Percentiles rank a stretch among this genome's conserved stretches.
Evolutionary conservation across 2,888 invertebrate genomes (phyloP).

Genomic region (Rhorus exstirpatorius): DNA sequence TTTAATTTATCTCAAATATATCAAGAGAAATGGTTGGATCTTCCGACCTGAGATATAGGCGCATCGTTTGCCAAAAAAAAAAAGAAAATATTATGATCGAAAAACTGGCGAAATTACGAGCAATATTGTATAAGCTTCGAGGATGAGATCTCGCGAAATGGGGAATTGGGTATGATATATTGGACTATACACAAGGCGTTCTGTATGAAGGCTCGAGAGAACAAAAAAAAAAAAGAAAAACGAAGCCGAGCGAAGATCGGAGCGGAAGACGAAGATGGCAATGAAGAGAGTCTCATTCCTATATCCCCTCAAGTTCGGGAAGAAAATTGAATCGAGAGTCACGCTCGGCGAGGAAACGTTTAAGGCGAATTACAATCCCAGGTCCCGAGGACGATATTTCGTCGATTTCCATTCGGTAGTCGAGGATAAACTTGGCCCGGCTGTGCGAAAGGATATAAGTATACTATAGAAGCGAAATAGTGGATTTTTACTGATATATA

Average conservation of each 20-base stretch:
- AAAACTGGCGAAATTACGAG: constrained; percentile 68
- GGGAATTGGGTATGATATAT: constrained; percentile 51
- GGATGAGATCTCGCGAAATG: constrained; percentile 2
- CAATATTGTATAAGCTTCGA: constrained; percentile 28
- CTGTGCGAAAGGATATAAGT: constrained; percentile 71
- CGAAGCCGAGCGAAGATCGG: constrained; percentile 13
- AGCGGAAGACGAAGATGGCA: constrained; percentile 21
- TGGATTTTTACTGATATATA: constrained; percentile 69
- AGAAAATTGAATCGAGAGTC: constrained; percentile 81
- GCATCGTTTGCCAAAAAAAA: constrained; percentile 56
- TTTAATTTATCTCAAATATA: constrained; percentile 44
- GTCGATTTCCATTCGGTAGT: constrained; percentile 81
- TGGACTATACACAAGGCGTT: constrained; percentile 56
- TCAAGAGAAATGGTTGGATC: background rate
- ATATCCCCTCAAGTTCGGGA: constrained; percentile 38
- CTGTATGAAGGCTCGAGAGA: constrained; percentile 25
- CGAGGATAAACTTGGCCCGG: constrained; percentile 81
- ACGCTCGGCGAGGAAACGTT: constrained; percentile 79
- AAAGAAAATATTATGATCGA: constrained; percentile 51
- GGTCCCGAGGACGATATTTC: constrained; percentile 79
- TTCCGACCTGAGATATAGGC: constrained; percentile 48
- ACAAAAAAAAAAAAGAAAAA: constrained; percentile 29
- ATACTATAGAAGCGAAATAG: constrained; percentile 60
- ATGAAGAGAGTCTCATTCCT: constrained; percentile 47
- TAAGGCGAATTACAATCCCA: constrained; percentile 82